A percentile compares a stretch with the other conserved stretches of the same genome.
These are phyloP conservation scores for Benthosema pterotum DNA, from an alignment of 2,797 vertebrate species.

Conservation along the genomic window DNA sequence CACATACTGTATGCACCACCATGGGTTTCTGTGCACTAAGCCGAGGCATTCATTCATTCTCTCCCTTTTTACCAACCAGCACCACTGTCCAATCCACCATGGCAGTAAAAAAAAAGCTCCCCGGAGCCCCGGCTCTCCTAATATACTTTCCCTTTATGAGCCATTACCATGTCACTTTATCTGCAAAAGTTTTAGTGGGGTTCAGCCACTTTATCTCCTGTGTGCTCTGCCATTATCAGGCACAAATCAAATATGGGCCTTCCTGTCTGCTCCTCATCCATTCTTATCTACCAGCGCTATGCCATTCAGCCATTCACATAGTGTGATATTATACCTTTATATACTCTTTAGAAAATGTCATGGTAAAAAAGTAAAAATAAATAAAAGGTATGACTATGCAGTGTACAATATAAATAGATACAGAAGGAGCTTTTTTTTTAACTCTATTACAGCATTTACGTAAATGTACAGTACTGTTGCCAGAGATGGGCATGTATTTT, in stretches of 20 bases:
- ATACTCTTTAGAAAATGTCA: too few species aligned
- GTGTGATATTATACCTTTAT: too few species aligned
- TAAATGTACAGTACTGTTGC: too few species aligned
- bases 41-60: slow-evolving; percentile 8
- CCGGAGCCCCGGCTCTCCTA: slow-evolving; percentile 23
- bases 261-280: slow-evolving; percentile 30
- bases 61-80: slow-evolving; percentile 10
- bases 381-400: too few species aligned
- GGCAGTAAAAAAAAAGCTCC: slow-evolving; percentile 61
- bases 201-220: slow-evolving; percentile 49
- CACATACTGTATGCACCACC: slow-evolving; percentile 30
- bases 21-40: slow-evolving; percentile 20
- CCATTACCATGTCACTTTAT: slow-evolving; percentile 58
- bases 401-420: too few species aligned
- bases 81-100: slow-evolving; percentile 18
- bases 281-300: slow-evolving; percentile 24
- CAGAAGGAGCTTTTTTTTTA: too few species aligned
- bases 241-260: slow-evolving; percentile 63
- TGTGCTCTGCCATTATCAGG: slow-evolving; percentile 38
- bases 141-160: slow-evolving; percentile 65
- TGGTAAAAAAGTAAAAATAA: too few species aligned
- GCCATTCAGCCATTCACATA: slow-evolving; percentile 16
- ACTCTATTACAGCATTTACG: too few species aligned
- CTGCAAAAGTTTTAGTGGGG: slow-evolving; percentile 42
- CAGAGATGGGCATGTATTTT: too few species aligned